Conservation (phyloP, 2,797 vertebrate species). For the Hoplostethus atlanticus region DNA sequence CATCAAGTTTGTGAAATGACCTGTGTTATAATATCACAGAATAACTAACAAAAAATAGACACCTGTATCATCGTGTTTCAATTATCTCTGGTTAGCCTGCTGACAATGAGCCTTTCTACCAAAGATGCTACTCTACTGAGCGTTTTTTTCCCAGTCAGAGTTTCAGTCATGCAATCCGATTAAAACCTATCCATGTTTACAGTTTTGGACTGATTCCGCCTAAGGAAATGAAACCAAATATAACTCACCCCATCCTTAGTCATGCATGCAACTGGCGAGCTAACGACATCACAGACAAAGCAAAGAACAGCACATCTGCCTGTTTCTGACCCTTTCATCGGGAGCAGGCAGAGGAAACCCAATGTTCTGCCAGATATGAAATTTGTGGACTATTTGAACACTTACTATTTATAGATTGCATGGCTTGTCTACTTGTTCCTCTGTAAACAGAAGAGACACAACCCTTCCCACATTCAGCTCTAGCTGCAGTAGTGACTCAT, state of each 20-base stretch:
- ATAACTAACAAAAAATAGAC: not conserved
- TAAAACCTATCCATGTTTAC: conserved; percentile 21
- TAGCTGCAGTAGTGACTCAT: conserved; percentile 62
- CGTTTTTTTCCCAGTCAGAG: not conserved
- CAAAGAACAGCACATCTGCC: conserved; percentile 22
- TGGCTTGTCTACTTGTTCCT: conserved; percentile 26
- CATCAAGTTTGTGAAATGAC: conserved; percentile 6
- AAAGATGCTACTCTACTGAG: not conserved
- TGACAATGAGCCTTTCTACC: not conserved
- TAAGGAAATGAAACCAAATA: conserved; percentile 47
- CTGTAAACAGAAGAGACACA: conserved; percentile 51
- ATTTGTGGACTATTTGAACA: conserved; percentile 18
- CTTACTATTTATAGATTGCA: conserved; percentile 35
- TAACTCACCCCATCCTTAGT: conserved; percentile 48
- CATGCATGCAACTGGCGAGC: conserved; percentile 30
- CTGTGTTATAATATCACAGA: not conserved
- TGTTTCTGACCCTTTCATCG: conserved; percentile 30
- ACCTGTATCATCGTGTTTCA: not conserved
- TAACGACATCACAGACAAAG: conserved; percentile 14
- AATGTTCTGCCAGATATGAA: conserved; percentile 39
- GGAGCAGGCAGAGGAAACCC: conserved; percentile 26
- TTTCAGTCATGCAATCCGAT: conserved; percentile 13
- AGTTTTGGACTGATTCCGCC: conserved; percentile 35
- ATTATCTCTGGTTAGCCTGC: conserved; percentile 21
- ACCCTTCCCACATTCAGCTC: conserved; percentile 41